Base-by-base conservation (phyloP, 2,797 vertebrate genomes). In the Anas acuta region DNA sequence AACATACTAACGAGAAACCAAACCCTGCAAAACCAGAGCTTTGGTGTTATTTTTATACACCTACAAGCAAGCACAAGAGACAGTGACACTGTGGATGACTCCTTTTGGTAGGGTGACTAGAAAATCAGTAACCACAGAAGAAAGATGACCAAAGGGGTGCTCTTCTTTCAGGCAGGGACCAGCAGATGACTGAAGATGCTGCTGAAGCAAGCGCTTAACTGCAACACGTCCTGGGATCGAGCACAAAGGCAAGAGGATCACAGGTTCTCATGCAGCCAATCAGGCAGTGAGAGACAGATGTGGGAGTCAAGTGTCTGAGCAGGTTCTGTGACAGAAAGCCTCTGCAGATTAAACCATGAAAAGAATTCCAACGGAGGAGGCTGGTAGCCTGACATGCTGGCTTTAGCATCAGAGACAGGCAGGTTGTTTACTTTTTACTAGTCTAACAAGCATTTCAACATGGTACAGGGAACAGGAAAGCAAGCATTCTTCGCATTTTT, bases 301-400 rank as follows among this genome's bases (percentile, higher is more conserved):
- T 1, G 6, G 47, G 57, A 77, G 33, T 82, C 66, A 56, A 71
- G n/a, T 12, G 8, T 22, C 51, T 57, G 32, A 56, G 73, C 45
- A 45, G 39, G 45, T 22, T 43, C 33, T n/a, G 11, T 0, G 0
- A 82, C 0, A 0, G 90, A 25, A 53, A 58, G 28, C 14, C 49
- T 64, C 45, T 65, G 70, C 37, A 74, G 32, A 62, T 74, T 35
- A 81, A 92, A 35, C 21, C 33, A 64, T 5, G 8, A 54, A n/a
- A 85, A 74, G 17, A 28, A 53, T 53, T 53, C 51, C 26, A 53
- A 28, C 51, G 1, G 51, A 53, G 25, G 51, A 53, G 51, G 51
- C 26, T 28, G 51, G 51, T 53, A 53, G 23, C 45, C 28, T 28
- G 56, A n/a, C 26, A 43, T 1, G 4, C 41, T 61, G 30, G 41